Conservation (phyloP, 2,113 vertebrate genomes). For the Lanius collurio region DNA sequence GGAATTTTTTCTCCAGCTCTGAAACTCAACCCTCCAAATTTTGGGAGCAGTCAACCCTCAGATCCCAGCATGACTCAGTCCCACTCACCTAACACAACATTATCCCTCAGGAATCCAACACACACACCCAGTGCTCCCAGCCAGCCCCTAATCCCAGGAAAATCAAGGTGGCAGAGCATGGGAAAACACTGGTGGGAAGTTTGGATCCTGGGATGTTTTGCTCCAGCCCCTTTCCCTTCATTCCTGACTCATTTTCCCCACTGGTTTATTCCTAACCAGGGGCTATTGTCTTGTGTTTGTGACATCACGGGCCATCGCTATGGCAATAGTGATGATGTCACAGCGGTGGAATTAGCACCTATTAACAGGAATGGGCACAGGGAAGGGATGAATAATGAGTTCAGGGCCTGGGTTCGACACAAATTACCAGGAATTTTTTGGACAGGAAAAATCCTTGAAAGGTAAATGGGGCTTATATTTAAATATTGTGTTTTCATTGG, state of each 20-base stretch:
- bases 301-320: conserved; percentile 48
- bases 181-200: neutral
- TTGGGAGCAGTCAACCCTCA: neutral
- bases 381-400: conserved; percentile 53
- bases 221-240: neutral
- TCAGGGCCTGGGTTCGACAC: neutral
- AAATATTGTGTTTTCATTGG: conserved; percentile 66
- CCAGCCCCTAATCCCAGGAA: neutral
- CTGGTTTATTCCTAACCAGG: neutral
- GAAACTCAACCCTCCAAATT: neutral
- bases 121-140: neutral
- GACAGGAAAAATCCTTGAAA: conserved; percentile 68
- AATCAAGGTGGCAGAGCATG: neutral
- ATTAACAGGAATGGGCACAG: neutral
- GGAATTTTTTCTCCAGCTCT: neutral
- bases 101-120: neutral
- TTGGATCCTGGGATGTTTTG: neutral
- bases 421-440: conserved; percentile 56
- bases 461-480: conserved; percentile 66
- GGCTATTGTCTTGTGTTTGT: conserved; percentile 58
- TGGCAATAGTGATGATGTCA: conserved; percentile 49
- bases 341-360: conserved; percentile 35
- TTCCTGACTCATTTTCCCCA: neutral
- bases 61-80: neutral
- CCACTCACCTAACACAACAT: neutral